Evolutionary conservation across 2,797 vertebrate species (phyloP).

Genomic region (Sebastes taczanowskii): DNA sequence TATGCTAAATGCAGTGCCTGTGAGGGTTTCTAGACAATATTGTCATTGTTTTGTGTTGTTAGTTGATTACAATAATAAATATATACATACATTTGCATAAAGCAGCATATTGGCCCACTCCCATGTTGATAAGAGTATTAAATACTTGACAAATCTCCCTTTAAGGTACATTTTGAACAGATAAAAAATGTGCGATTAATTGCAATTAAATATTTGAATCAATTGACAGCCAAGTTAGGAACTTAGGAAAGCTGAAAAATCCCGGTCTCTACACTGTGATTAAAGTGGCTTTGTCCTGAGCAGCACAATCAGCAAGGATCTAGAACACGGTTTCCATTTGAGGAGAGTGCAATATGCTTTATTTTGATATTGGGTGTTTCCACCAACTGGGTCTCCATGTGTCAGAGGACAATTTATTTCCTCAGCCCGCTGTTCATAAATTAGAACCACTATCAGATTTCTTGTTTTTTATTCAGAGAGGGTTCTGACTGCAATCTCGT

Average conservation of each 20-base stretch:
- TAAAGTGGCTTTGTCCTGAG: conserved; percentile 15
- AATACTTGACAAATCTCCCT: too few relatives aligned
- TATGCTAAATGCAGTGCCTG: too few relatives aligned
- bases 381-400: conserved; percentile 11
- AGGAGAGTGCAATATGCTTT: conserved; percentile 21
- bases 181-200: too few relatives aligned
- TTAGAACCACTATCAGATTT: conserved; percentile 58
- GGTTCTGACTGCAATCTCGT: conserved; percentile 42
- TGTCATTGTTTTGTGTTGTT: too few relatives aligned
- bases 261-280: neutral
- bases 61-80: too few relatives aligned
- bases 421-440: conserved; percentile 49
- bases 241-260: neutral
- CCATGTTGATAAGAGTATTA: too few relatives aligned
- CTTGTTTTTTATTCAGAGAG: conserved; percentile 55
- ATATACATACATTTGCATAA: too few relatives aligned
- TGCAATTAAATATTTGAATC: too few relatives aligned
- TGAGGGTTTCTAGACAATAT: too few relatives aligned
- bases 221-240: neutral
- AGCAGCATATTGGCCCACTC: too few relatives aligned
- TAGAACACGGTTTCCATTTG: conserved; percentile 35
- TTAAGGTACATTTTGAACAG: too few relatives aligned
- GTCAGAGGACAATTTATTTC: conserved; percentile 53
- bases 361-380: conserved; percentile 29
- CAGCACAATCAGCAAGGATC: conserved; percentile 25